These are phyloP conservation scores for Pollachius pollachius DNA, from an alignment of 2,113 vertebrate genomes.

Conservation along the genomic window DNA sequence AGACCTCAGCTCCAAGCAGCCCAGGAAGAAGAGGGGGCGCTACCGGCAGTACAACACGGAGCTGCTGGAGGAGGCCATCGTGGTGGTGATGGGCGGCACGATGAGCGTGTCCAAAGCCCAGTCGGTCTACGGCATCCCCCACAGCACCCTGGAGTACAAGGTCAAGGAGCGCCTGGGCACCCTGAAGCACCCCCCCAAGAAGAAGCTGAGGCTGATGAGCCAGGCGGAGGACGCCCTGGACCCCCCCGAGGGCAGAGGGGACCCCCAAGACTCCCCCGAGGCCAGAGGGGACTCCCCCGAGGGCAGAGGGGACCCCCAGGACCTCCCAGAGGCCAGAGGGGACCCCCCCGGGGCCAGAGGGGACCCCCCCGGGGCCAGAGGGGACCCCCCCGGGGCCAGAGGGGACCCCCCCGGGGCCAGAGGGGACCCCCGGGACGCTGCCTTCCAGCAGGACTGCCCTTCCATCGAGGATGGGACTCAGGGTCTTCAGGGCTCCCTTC, in stretches of 20 bases:
- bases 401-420: too few species aligned
- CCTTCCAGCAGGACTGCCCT: slow-evolving; percentile 31
- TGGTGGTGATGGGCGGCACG: slow-evolving; percentile 96
- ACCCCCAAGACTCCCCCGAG: slow-evolving; percentile 63
- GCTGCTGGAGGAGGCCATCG: slow-evolving; percentile 97
- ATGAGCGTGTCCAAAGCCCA: slow-evolving; percentile 99
- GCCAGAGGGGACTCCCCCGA: too few species aligned
- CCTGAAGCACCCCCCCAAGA: slow-evolving; percentile 99
- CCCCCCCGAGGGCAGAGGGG: slow-evolving; percentile 59
- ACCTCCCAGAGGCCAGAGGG: not conserved
- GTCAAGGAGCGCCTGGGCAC: slow-evolving; percentile 98
- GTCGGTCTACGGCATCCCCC: slow-evolving; percentile 97
- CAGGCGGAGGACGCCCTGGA: slow-evolving; percentile 82
- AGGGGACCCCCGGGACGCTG: slow-evolving; percentile 67
- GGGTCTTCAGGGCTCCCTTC: slow-evolving; percentile 35
- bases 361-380: too few species aligned
- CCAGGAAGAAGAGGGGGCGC: slow-evolving; percentile 95
- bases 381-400: slow-evolving; percentile 58
- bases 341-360: slow-evolving; percentile 65
- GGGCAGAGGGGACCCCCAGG: too few species aligned
- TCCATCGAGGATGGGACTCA: slow-evolving; percentile 40
- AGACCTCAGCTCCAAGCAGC: slow-evolving; percentile 90
- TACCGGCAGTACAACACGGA: slow-evolving; percentile 99
- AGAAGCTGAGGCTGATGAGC: slow-evolving; percentile 94
- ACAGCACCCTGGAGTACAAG: slow-evolving; percentile 99